Conservation (phyloP, 2,888 invertebrate genomes). For the Metacarcinus magister region DNA sequence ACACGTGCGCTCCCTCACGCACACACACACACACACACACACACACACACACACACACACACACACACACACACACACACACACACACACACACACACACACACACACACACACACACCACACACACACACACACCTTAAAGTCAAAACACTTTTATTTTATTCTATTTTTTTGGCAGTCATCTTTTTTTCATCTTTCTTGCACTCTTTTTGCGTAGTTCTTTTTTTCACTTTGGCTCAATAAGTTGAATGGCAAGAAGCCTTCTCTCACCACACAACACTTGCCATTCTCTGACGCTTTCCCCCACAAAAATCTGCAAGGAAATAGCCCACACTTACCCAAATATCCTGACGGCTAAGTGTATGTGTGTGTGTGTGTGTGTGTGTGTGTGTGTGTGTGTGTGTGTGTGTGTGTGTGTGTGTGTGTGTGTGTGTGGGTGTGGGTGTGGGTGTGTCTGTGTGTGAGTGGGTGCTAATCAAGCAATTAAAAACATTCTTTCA, state of each 20-base stretch:
- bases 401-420: background rate
- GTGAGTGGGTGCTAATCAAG: background rate
- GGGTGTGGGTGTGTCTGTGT: background rate
- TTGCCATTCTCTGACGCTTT: background rate
- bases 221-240: background rate
- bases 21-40: background rate
- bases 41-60: too few relatives aligned
- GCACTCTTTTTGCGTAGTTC: too few relatives aligned
- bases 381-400: background rate
- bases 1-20: background rate
- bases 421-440: too few relatives aligned
- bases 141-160: too few relatives aligned
- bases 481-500: background rate
- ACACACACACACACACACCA: too few relatives aligned
- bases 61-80: too few relatives aligned
- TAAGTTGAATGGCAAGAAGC: background rate
- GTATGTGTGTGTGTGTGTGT: background rate
- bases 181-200: too few relatives aligned
- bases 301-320: background rate
- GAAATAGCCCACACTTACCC: background rate
- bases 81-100: too few relatives aligned
- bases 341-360: background rate
- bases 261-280: background rate
- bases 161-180: too few relatives aligned
- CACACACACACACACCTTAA: too few relatives aligned